These are phyloP conservation scores for Ophion costatus DNA, from an alignment of 2,888 invertebrate species.

Conservation along the genomic window DNA sequence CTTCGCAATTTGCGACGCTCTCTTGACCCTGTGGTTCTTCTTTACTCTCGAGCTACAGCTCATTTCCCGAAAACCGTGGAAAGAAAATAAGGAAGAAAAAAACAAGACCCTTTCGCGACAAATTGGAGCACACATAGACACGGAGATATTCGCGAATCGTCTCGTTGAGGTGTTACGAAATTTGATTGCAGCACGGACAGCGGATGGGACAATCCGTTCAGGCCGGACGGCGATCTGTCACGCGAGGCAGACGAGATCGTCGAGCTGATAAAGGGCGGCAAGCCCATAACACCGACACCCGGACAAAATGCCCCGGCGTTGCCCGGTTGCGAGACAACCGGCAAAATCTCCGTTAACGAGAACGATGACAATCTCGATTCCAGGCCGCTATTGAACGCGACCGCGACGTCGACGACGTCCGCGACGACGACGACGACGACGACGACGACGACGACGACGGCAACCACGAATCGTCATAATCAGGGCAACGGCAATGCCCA, in stretches of 20 bases:
- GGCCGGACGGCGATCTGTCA: conserved; percentile 97
- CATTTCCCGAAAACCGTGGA: too few species aligned
- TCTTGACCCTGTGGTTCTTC: too few species aligned
- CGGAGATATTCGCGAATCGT: not conserved
- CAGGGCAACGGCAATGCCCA: conserved; percentile 82
- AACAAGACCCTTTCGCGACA: too few species aligned
- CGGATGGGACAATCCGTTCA: conserved; percentile 98
- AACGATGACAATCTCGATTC: conserved; percentile 74
- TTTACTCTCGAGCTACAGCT: too few species aligned
- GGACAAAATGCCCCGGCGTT: conserved; percentile 85
- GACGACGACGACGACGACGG: conserved; percentile 70
- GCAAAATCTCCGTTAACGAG: conserved; percentile 71
- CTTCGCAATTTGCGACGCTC: too few species aligned
- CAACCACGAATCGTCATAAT: conserved; percentile 76
- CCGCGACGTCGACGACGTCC: conserved; percentile 75
- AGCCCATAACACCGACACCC: conserved; percentile 90
- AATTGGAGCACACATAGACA: not conserved
- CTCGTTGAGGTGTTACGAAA: not conserved
- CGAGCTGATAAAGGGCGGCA: conserved; percentile 95
- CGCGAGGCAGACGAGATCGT: conserved; percentile 98
- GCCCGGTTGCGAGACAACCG: conserved; percentile 83
- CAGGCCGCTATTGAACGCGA: conserved; percentile 77
- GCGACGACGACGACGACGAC: conserved; percentile 66
- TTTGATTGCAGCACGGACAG: conserved; percentile 92
- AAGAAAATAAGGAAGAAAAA: too few species aligned